Conservation (phyloP, 2,888 invertebrate species). For the Plebejus argus region DNA sequence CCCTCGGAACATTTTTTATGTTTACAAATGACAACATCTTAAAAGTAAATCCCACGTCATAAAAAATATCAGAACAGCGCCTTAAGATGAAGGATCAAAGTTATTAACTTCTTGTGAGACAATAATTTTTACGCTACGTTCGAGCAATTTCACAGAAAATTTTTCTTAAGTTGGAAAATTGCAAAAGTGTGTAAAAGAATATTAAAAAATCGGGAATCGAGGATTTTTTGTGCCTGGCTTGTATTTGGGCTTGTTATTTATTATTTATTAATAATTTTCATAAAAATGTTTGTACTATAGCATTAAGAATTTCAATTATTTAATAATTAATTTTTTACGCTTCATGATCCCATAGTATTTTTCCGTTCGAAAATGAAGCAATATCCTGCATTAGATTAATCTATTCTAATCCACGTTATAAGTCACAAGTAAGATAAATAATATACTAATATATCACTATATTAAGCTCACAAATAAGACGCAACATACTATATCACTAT, state of each 20-base stretch:
- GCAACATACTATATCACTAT: not conserved
- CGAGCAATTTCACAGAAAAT: not conserved
- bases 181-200: not conserved
- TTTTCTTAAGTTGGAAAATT: not conserved
- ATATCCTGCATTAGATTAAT: not conserved
- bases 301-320: no score
- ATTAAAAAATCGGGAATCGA: not conserved
- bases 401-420: not conserved
- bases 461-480: not conserved
- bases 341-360: no score
- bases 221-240: no score
- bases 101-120: conserved; percentile 16
- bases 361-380: no score
- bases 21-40: conserved; percentile 27
- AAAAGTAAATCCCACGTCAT: conserved; percentile 29
- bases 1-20: conserved; percentile 12
- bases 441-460: not conserved
- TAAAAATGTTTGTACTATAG: no score
- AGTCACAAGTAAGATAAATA: not conserved
- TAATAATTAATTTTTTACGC: no score
- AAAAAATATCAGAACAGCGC: conserved; percentile 19
- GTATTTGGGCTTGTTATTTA: no score
- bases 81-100: not conserved
- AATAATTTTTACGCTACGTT: conserved; percentile 14
- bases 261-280: no score